Percentiles rank a stretch among this genome's conserved stretches.
These are phyloP conservation scores for Apotomis betuletana DNA, from an alignment of 2,888 invertebrate genomes.

Conservation along the genomic window DNA sequence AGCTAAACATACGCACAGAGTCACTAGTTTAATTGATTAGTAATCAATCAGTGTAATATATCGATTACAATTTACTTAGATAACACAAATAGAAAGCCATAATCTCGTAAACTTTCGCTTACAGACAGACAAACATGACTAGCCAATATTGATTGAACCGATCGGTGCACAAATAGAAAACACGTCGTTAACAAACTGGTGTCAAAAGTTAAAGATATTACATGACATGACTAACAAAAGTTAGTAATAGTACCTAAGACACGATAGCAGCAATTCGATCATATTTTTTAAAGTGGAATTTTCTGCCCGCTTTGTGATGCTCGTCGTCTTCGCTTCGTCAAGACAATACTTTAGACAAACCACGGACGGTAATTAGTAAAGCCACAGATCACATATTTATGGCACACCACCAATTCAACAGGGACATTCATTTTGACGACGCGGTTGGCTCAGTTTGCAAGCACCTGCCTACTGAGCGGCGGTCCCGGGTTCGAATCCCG, in stretches of 20 bases:
- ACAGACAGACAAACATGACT: constrained; percentile 23
- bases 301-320: no score
- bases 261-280: not conserved
- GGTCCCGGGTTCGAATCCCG: no score
- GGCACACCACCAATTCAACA: no score
- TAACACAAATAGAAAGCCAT: constrained; percentile 36
- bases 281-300: not conserved
- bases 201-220: constrained; percentile 30
- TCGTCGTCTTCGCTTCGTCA: no score
- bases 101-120: constrained; percentile 33
- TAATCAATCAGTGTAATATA: not conserved
- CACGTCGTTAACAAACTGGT: constrained; percentile 21
- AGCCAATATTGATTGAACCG: constrained; percentile 33
- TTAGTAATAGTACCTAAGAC: not conserved
- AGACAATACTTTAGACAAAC: no score
- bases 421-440: no score
- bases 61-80: constrained; percentile 22
- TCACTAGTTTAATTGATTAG: not conserved
- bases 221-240: constrained; percentile 3
- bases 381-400: no score
- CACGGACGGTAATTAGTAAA: no score
- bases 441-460: no score
- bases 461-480: no score
- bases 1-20: no score
- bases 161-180: constrained; percentile 32